Conservation (phyloP, 2,113 vertebrate genomes). For the Piprites chloris region DNA sequence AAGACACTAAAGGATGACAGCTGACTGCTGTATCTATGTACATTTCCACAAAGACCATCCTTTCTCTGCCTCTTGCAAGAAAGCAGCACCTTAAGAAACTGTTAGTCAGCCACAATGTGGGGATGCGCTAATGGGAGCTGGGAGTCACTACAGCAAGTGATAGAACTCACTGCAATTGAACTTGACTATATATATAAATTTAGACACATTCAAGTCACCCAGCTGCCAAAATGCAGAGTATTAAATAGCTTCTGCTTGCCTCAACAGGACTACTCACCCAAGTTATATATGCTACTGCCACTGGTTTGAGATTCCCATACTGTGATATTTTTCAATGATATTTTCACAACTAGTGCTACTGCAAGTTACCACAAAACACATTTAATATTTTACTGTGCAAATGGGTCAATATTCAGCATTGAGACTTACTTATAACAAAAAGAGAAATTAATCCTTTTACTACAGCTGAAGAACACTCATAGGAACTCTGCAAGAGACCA, state of each 20-base stretch:
- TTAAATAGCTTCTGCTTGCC: background rate
- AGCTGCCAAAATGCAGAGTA: background rate
- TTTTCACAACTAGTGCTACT: background rate
- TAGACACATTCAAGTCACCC: background rate
- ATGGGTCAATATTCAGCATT: background rate
- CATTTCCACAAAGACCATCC: background rate
- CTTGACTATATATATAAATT: background rate
- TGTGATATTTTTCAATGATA: background rate
- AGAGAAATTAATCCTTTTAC: background rate
- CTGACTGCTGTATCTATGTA: accelerated
- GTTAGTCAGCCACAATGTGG: background rate
- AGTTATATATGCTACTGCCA: too few relatives aligned
- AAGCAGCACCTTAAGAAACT: background rate
- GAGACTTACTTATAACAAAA: background rate
- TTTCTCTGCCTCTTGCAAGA: background rate
- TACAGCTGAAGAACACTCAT: background rate
- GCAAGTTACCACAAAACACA: background rate
- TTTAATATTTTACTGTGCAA: background rate
- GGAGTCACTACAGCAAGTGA: background rate
- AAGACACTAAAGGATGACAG: background rate
- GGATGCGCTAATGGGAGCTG: background rate
- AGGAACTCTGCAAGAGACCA: background rate
- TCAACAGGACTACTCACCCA: background rate
- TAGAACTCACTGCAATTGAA: background rate
- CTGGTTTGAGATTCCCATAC: background rate